A percentile compares a stretch with the other conserved stretches of the same genome.
Evolutionary conservation across 2,888 invertebrate species (phyloP).

Genomic region (Notodonta ziczac): DNA sequence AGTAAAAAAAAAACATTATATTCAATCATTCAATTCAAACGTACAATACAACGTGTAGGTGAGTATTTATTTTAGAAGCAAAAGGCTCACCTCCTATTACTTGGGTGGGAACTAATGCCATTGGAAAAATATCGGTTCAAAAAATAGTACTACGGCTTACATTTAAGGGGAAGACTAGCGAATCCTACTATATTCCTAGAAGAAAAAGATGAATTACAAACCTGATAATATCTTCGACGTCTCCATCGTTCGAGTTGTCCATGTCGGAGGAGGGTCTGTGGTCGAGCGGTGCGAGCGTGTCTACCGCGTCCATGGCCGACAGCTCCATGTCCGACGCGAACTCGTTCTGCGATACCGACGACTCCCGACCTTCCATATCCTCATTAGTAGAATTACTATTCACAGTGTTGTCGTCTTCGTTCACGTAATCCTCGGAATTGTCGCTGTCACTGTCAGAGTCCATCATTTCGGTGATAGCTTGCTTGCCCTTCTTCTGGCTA

Average conservation of each 20-base stretch:
- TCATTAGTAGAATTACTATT: constrained; percentile 78
- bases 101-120: too few species aligned
- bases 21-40: too few species aligned
- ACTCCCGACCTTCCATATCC: constrained; percentile 69
- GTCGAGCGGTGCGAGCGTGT: constrained; percentile 79
- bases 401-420: constrained; percentile 77
- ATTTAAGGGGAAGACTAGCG: too few species aligned
- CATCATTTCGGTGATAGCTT: constrained; percentile 83
- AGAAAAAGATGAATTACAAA: constrained; percentile 33
- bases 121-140: too few species aligned
- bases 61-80: too few species aligned
- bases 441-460: constrained; percentile 86
- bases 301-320: constrained; percentile 86
- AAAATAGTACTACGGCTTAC: too few species aligned
- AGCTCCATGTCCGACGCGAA: constrained; percentile 87
- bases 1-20: neutral
- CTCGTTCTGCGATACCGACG: constrained; percentile 81
- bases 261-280: constrained; percentile 81
- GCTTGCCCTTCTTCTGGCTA: constrained; percentile 85
- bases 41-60: too few species aligned
- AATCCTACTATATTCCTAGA: neutral
- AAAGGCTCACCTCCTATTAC: too few species aligned
- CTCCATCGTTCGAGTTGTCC: constrained; percentile 85
- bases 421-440: constrained; percentile 71
- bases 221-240: constrained; percentile 86